Evolutionary conservation across 2,113 vertebrate genomes (phyloP), one percentile per base, ranked within the genome.

Genomic region (Tauraco erythrolophus): DNA sequence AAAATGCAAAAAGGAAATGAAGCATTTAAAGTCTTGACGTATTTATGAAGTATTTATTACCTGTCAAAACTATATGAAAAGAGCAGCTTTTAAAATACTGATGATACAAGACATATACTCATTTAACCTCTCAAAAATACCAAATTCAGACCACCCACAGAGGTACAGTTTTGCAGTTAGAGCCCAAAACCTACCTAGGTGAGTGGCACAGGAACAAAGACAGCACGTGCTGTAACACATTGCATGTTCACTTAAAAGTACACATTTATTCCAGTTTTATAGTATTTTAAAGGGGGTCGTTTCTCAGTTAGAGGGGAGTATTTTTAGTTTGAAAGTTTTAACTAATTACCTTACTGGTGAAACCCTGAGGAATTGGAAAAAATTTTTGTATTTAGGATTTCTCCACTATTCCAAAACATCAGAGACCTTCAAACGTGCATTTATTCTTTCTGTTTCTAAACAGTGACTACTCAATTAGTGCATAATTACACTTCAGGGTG

Each of bases 11-110:
- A 92, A 83, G 79, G 75, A 94, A 95, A 72, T 62, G 8, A 84
- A 89, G 50, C 19, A 31, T 93, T 84, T 72, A 5, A 80, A 91
- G 54, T 61, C 91, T 57, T 89, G 76, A 80, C 8, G 1, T 53
- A 83, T 95, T 95, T 88, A 87, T 56, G 60, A 90, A 71, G 61
- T 56, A 94, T 71, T 96, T 91, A 92, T 41, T 60, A 87, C 18
- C 65, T 27, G 53, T 31, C 53, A 48, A 95, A 88, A 56, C 41
- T 71, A 37, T 2, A 10, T 22, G 35, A 19, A 54, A 90, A 82
- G 24, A 81, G 28, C 50, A 66, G 69, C 46, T 75, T 84, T 81
- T 66, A 77, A 92, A 95, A 70, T 15, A 9, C 30, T 15, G 41
- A 61, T 54, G 69, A 66, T 3, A 74, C 68, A 87, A 41, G 64